Percentiles rank a stretch among this genome's conserved stretches.
These are phyloP conservation scores for Ailurus styani DNA, from an alignment of 2,113 vertebrate genomes.

Conservation along the genomic window DNA sequence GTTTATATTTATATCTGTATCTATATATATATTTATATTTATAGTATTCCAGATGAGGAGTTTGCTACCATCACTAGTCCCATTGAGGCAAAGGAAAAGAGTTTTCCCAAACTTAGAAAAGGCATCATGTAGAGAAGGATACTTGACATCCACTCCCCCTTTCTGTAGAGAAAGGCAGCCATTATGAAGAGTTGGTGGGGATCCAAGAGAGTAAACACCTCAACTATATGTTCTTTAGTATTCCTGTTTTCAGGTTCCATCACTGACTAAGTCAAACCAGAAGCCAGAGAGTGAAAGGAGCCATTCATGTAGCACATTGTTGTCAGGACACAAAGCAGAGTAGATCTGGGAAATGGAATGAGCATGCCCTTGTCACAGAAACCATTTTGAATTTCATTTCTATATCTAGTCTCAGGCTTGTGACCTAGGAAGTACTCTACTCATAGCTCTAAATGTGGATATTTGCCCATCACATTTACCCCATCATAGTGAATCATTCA, in stretches of 20 bases:
- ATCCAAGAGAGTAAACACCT: neutral
- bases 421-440: neutral
- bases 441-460: fast-evolving
- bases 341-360: neutral
- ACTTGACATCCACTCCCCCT: neutral
- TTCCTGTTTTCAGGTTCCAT: neutral
- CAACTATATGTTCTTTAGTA: neutral
- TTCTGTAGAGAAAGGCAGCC: neutral
- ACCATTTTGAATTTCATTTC: neutral
- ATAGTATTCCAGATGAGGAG: neutral
- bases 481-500: neutral
- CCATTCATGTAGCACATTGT: neutral
- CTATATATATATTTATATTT: neutral
- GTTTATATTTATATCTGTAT: neutral
- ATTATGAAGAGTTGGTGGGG: too few relatives aligned
- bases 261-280: neutral
- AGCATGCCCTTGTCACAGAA: neutral
- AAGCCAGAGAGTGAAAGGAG: neutral
- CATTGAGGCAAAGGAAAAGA: neutral
- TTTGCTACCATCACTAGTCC: neutral
- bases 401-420: neutral
- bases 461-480: neutral
- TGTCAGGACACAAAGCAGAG: neutral
- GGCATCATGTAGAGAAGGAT: neutral
- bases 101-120: neutral